Base-by-base conservation (phyloP, 2,113 vertebrate species). In the Ammodytes dubius region DNA sequence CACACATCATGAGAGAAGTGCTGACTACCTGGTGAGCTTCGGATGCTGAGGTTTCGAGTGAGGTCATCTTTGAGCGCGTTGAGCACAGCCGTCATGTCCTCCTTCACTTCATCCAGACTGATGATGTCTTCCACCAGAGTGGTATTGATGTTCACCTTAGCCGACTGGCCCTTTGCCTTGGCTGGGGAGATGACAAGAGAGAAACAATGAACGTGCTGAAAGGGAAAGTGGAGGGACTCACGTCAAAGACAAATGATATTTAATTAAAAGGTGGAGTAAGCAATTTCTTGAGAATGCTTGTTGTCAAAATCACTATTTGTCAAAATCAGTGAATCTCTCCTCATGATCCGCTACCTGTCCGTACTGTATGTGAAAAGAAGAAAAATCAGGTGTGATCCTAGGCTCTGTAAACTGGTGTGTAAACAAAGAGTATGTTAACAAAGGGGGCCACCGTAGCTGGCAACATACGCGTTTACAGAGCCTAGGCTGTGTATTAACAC, bases 41-140 rank as follows among this genome's bases (percentile, higher is more conserved):
- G 95, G 89, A 99, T 95, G 87, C 88, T 97, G 78, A 99, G 92
- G 79, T 92, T 98, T 87, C 97, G 97, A 88, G 93, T 96, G 91
- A 98, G 99, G 86, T 98, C 97, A 42, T 99, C 97, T 84, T 97
- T 97, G 58, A 99, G 97, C 5, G 83, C 87, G 57, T 88, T 77
- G 6, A 97, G 70, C 73, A 98, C 95, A 5, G 95, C 93, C 5
- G 86, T 89, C 97, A 99, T 97, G 40, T 97, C 96, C 83, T 89
- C 94, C 77, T 85, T 95, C 64, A 97, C 94, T 70, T 97, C 96
- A 68, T 97, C 95, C 89, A 99, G 90, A 89, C 45, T 94, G 92
- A 99, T 97, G 88, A 99, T 97, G 80, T 97, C 96, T 27, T 97
- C 96, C 70, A 99, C 97, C 81, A 98, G 95, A 49, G 96, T 85